These are phyloP conservation scores for Mareca strepera DNA, from an alignment of 2,797 vertebrate genomes.

Conservation along the genomic window DNA sequence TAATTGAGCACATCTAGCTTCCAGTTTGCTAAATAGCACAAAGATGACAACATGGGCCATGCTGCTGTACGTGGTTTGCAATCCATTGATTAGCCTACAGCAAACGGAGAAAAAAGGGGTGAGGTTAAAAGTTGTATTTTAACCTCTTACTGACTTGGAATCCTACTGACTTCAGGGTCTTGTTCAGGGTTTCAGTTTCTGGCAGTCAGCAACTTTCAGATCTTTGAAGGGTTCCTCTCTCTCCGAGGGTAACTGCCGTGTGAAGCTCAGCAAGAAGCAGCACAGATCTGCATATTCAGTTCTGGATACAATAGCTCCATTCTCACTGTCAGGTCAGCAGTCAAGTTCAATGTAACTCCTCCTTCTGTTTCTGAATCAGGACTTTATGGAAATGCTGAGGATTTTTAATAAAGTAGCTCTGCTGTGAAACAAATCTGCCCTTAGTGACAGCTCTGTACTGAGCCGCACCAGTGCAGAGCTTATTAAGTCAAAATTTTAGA, in stretches of 20 bases:
- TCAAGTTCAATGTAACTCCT: slow-evolving; percentile 70
- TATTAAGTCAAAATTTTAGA: slow-evolving; percentile 57
- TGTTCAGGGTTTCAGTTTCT: not conserved
- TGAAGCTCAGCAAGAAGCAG: slow-evolving; percentile 4
- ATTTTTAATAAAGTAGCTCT: slow-evolving; percentile 57
- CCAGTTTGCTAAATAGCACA: slow-evolving; percentile 25
- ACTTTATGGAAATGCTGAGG: slow-evolving; percentile 60
- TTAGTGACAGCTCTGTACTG: slow-evolving; percentile 51
- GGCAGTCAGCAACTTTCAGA: slow-evolving; percentile 15
- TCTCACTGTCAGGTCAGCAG: slow-evolving; percentile 70
- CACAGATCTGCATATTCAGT: slow-evolving; percentile 65
- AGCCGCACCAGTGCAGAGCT: slow-evolving; percentile 24
- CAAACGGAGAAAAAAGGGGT: not conserved
- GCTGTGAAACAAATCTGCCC: slow-evolving; percentile 45
- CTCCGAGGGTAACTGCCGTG: not conserved
- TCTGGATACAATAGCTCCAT: slow-evolving; percentile 67
- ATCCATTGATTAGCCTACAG: slow-evolving; percentile 17
- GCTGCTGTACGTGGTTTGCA: not conserved
- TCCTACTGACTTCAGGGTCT: not conserved
- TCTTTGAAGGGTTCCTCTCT: slow-evolving; percentile 11
- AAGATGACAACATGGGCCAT: not conserved
- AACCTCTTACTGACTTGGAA: not conserved
- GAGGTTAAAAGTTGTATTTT: slow-evolving; percentile 26
- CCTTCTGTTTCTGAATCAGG: slow-evolving; percentile 64
- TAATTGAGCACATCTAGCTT: slow-evolving; percentile 13